Percentiles rank a stretch among this genome's conserved stretches.
Evolutionary conservation across 2,113 vertebrate species (phyloP).

Genomic region (Scalopus aquaticus): DNA sequence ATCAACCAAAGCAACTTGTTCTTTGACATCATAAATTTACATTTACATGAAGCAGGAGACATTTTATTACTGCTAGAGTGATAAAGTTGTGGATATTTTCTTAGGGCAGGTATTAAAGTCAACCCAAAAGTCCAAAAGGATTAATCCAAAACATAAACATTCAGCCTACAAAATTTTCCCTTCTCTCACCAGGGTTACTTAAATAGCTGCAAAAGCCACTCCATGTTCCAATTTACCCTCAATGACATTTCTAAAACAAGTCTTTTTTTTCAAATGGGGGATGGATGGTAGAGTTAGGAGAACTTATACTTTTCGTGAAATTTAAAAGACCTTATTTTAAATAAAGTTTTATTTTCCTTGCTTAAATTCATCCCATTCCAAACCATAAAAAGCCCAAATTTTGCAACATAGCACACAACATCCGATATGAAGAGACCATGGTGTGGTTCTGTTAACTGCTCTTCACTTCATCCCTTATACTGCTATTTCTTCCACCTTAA

Average conservation of each 20-base stretch:
- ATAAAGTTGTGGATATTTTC: constrained; percentile 50
- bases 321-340: constrained; percentile 49
- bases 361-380: constrained; percentile 19
- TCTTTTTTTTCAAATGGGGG: not conserved
- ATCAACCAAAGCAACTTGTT: constrained; percentile 73
- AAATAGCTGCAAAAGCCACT: not conserved
- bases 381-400: not conserved
- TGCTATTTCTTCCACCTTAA: not conserved
- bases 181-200: not conserved
- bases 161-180: constrained; percentile 31
- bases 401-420: constrained; percentile 24
- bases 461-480: not conserved
- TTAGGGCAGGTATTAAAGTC: constrained; percentile 36
- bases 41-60: constrained; percentile 63
- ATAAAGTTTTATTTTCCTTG: not conserved
- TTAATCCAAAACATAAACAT: constrained; percentile 5
- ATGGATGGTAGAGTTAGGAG: not conserved
- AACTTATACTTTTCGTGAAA: not conserved
- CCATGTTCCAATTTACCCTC: not conserved
- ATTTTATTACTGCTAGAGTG: constrained; percentile 60
- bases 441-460: not conserved
- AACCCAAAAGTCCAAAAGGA: constrained; percentile 56
- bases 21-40: constrained; percentile 76
- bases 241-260: constrained; percentile 33
- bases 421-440: not conserved